phyloP scores from a whole-genome alignment of 2,113 vertebrate species.

The Chaenocephalus aceratus region DNA sequence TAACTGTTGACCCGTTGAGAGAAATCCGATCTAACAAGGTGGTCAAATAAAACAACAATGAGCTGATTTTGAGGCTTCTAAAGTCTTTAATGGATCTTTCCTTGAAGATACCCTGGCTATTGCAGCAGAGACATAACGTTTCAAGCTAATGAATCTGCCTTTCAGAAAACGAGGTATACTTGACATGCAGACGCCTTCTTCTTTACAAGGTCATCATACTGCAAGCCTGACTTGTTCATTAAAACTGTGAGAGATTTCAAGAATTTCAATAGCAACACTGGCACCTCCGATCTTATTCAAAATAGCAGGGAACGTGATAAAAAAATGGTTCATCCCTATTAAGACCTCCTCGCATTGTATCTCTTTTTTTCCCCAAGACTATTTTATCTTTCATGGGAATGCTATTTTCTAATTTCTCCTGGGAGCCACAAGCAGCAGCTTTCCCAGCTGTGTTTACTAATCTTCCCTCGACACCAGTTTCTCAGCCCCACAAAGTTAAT shows the following conservation, averaged over 20 bases:
- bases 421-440: constrained; percentile 75
- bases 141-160: constrained; percentile 49
- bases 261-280: constrained; percentile 58
- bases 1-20: neutral
- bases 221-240: constrained; percentile 56
- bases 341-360: constrained; percentile 63
- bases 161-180: constrained; percentile 30
- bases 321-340: constrained; percentile 57
- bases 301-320: constrained; percentile 50
- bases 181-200: constrained; percentile 59
- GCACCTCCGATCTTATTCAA: constrained; percentile 56
- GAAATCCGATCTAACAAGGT: neutral
- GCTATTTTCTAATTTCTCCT: constrained; percentile 77
- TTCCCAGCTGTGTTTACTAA: constrained; percentile 79
- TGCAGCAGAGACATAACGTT: constrained; percentile 36
- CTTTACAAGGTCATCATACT: constrained; percentile 64
- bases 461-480: constrained; percentile 80
- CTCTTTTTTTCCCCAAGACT: constrained; percentile 33
- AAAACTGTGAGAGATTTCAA: constrained; percentile 40
- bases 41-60: constrained; percentile 2
- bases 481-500: constrained; percentile 77
- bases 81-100: constrained; percentile 29
- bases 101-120: constrained; percentile 25
- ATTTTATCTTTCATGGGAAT: constrained; percentile 73
- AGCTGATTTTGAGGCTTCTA: constrained; percentile 13